Conservation (phyloP, 2,888 invertebrate species). For the Melieria crassipennis region DNA sequence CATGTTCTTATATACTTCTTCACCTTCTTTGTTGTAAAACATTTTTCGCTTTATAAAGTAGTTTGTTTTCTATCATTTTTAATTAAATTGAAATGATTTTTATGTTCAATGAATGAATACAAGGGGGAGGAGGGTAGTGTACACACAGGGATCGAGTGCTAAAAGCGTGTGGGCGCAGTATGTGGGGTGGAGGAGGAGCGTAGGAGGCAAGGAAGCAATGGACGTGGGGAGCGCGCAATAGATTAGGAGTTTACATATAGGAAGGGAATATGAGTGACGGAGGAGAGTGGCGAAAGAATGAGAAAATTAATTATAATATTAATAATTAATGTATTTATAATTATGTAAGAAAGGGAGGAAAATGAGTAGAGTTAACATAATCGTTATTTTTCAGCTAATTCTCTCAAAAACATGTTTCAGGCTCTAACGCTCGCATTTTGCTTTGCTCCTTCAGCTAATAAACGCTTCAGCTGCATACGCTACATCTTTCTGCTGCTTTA, state of each 20-base stretch:
- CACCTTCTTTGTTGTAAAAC: conserved; percentile 34
- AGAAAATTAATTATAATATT: conserved; percentile 45
- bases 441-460: background rate
- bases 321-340: conserved; percentile 46
- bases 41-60: conserved; percentile 35
- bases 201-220: background rate
- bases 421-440: conserved; percentile 2
- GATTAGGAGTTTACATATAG: conserved; percentile 4
- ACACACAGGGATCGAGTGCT: too few species aligned
- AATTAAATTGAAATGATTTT: conserved; percentile 34
- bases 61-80: conserved; percentile 30
- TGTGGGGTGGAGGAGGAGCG: too few species aligned
- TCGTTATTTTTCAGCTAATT: conserved; percentile 39
- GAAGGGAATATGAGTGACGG: background rate
- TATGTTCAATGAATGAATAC: conserved; percentile 39
- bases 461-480: conserved; percentile 5
- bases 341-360: conserved; percentile 45
- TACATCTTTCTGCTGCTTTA: background rate
- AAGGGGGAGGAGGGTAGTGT: background rate
- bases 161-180: too few species aligned
- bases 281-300: conserved; percentile 22
- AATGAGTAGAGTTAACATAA: conserved; percentile 53
- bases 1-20: conserved; percentile 40
- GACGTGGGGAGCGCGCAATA: background rate
- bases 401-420: background rate